Percentiles rank a stretch among this genome's conserved stretches.
Evolutionary conservation across 2,113 vertebrate genomes (phyloP).

Genomic region (Blennius ocellaris): DNA sequence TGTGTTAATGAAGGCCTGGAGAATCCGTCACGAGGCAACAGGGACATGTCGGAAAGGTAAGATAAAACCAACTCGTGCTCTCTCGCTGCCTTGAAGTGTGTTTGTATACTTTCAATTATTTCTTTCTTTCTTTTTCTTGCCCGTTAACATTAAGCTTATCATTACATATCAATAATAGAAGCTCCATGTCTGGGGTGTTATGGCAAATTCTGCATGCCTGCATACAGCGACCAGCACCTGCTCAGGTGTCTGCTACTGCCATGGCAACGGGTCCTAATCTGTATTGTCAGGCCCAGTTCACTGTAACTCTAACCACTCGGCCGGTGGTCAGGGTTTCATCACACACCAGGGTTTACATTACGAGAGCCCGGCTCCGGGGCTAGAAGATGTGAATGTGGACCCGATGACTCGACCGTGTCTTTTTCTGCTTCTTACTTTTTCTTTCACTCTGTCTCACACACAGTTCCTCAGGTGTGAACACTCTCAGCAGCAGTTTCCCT

Average conservation of each 20-base stretch:
- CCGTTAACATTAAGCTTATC: neutral
- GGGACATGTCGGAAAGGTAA: constrained; percentile 95
- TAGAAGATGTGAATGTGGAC: neutral
- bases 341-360: constrained; percentile 70
- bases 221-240: constrained; percentile 60
- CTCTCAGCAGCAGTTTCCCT: constrained; percentile 80
- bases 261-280: constrained; percentile 78
- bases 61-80: constrained; percentile 31
- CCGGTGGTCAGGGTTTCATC: constrained; percentile 70
- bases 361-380: constrained; percentile 29
- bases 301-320: constrained; percentile 77
- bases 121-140: neutral
- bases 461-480: constrained; percentile 90
- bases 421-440: neutral
- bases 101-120: neutral
- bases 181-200: constrained; percentile 8
- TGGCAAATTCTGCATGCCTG: neutral
- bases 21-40: constrained; percentile 34
- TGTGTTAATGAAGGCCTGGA: constrained; percentile 57
- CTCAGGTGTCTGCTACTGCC: constrained; percentile 78
- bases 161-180: constrained; percentile 29
- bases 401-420: neutral
- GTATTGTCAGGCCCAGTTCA: constrained; percentile 76
- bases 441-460: neutral
- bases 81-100: too few relatives aligned